Percentiles rank a stretch among this genome's conserved stretches.
Evolutionary conservation across 2,888 invertebrate species (phyloP).

Genomic region (Ectemnius lituratus): DNA sequence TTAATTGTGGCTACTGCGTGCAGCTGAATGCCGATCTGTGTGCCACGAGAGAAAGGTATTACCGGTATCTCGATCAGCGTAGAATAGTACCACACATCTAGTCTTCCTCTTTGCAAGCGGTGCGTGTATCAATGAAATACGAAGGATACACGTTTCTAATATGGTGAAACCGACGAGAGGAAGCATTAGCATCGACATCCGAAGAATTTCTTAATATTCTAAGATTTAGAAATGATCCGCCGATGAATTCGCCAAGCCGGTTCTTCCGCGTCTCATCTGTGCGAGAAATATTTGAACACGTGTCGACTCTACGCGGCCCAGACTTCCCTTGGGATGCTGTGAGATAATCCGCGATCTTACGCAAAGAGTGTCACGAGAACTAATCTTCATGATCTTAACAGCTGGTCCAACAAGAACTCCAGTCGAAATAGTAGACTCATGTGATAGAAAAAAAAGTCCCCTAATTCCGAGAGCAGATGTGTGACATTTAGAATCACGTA

Average conservation of each 20-base stretch:
- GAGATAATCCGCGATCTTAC: too few relatives aligned
- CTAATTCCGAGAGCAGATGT: too few relatives aligned
- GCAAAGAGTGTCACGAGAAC: too few relatives aligned
- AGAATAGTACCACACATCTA: background rate
- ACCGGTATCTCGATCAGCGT: background rate
- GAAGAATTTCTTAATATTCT: background rate
- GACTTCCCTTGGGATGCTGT: background rate
- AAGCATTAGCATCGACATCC: conserved; percentile 4
- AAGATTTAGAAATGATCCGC: background rate
- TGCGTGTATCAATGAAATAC: background rate
- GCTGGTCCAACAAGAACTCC: too few relatives aligned
- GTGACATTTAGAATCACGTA: too few relatives aligned
- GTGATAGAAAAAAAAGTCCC: too few relatives aligned
- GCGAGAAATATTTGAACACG: too few relatives aligned
- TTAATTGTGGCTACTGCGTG: background rate
- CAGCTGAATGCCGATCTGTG: background rate
- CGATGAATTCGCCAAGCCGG: background rate
- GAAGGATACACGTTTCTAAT: background rate
- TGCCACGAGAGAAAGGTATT: conserved; percentile 2
- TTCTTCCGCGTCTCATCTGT: too few relatives aligned
- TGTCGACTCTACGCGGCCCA: background rate
- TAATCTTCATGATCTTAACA: too few relatives aligned
- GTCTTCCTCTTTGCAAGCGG: background rate
- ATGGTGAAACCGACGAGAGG: background rate
- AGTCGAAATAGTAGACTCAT: too few relatives aligned